Percentiles rank a stretch among this genome's conserved stretches.
Conservation (phyloP, 2,113 vertebrate species). For the Crotalus horridus region DNA sequence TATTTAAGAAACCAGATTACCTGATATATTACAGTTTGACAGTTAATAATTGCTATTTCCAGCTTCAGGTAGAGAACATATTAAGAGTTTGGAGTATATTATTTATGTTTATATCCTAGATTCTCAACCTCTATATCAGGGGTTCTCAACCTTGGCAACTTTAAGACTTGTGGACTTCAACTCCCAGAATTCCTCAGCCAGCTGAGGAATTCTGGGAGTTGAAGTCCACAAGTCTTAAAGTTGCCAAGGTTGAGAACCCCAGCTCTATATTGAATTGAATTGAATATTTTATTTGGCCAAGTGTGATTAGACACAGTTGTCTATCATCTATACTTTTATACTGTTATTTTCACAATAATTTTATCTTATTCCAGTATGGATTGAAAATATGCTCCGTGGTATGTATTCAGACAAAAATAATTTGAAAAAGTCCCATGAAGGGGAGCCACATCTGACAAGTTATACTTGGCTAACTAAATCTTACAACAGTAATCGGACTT, state of each 20-base stretch:
- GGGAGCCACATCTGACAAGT: neutral
- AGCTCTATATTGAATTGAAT: neutral
- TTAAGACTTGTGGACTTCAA: too few relatives aligned
- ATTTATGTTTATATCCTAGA: neutral
- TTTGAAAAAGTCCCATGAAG: neutral
- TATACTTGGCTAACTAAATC: neutral
- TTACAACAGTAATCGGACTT: neutral
- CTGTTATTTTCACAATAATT: neutral
- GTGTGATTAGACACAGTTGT: neutral
- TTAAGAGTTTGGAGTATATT: neutral
- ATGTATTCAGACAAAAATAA: neutral
- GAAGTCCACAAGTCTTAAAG: too few relatives aligned
- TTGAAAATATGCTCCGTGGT: neutral
- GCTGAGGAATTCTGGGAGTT: too few relatives aligned
- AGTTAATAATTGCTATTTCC: constrained; percentile 6
- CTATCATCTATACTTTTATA: neutral
- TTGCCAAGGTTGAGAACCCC: too few relatives aligned
- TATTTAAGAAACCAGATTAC: constrained; percentile 4
- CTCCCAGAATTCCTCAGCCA: too few relatives aligned
- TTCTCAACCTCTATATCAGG: neutral
- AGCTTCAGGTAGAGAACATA: neutral
- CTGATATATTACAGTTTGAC: constrained; percentile 7
- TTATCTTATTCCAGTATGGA: neutral
- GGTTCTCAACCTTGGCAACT: too few relatives aligned
- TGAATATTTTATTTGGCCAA: neutral